Evolutionary conservation across 2,797 vertebrate species (phyloP).

Genomic region (Acanthopagrus latus): DNA sequence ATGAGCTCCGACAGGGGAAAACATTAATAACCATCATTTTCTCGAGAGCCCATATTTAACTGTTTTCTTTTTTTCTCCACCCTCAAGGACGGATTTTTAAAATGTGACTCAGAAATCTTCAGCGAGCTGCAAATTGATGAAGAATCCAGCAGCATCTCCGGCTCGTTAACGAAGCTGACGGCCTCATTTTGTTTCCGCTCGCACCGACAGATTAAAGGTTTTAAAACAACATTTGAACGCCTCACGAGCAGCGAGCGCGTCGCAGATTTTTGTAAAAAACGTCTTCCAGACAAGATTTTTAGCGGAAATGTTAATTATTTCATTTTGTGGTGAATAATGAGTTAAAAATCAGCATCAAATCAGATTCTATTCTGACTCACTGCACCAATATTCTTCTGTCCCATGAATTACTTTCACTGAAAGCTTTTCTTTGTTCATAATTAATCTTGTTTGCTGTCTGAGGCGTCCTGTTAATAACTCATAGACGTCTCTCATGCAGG

Average conservation of each 20-base stretch:
- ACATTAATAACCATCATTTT: neutral
- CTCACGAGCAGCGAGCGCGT: neutral
- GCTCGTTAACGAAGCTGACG: neutral
- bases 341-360: neutral
- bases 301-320: neutral
- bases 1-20: neutral
- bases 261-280: neutral
- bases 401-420: no score
- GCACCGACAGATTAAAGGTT: neutral
- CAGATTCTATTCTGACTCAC: neutral
- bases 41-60: neutral
- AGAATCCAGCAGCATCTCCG: constrained; percentile 11
- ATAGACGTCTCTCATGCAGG: no score
- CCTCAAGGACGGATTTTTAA: neutral
- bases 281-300: neutral
- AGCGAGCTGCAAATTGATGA: neutral
- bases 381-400: neutral
- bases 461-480: no score
- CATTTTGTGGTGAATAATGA: neutral
- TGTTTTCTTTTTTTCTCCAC: no score
- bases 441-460: no score
- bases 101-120: constrained; percentile 5
- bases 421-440: no score
- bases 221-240: neutral
- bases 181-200: neutral